These are phyloP conservation scores for Gastrophryne carolinensis DNA, from an alignment of 2,797 vertebrate species.

Conservation along the genomic window DNA sequence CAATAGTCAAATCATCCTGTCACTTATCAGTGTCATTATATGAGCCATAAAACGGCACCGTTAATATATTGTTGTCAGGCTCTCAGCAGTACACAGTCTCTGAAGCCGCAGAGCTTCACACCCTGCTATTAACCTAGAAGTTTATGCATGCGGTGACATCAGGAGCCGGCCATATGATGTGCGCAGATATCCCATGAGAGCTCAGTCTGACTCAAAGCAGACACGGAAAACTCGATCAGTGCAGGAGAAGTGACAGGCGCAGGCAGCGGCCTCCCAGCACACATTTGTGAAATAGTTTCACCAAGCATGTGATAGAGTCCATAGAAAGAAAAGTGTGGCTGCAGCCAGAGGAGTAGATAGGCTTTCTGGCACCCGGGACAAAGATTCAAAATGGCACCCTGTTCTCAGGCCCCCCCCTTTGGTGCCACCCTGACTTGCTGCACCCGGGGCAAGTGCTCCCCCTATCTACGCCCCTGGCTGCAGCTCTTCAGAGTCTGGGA, in stretches of 20 bases:
- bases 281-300: slow-evolving; percentile 23
- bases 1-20: no score
- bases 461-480: no score
- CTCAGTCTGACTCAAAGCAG: slow-evolving; percentile 14
- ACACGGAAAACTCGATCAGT: slow-evolving; percentile 32
- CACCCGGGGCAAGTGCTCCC: no score
- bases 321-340: not conserved
- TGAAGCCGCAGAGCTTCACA: not conserved
- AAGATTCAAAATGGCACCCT: no score
- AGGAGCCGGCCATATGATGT: slow-evolving; percentile 31
- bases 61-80: not conserved
- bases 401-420: no score
- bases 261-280: not conserved
- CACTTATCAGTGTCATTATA: no score
- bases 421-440: no score
- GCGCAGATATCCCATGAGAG: slow-evolving; percentile 39
- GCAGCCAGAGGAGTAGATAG: no score
- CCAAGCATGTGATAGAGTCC: not conserved
- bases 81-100: not conserved
- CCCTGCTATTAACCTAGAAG: slow-evolving; percentile 34
- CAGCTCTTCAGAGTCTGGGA: not conserved
- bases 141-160: slow-evolving; percentile 44
- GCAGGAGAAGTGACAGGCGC: slow-evolving; percentile 1
- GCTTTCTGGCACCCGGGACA: no score
- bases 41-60: no score